phyloP scores from a whole-genome alignment of 2,113 vertebrate species.

The Dermatemys mawii region DNA sequence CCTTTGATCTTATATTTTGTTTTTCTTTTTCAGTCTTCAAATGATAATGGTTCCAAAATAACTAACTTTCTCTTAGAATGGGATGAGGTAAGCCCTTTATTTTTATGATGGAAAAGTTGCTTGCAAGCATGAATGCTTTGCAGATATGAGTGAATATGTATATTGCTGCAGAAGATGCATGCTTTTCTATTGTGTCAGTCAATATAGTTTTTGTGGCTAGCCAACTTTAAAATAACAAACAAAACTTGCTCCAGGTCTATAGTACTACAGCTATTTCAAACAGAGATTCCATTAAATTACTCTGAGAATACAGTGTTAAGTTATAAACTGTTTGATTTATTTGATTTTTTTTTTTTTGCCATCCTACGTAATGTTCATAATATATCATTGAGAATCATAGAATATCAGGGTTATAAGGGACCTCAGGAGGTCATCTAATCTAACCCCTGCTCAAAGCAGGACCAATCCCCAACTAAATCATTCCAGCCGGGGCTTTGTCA shows the following conservation, averaged over 20 bases:
- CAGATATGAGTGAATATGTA: constrained; percentile 53
- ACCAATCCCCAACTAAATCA: too few relatives aligned
- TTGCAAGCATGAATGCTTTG: not conserved
- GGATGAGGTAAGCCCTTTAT: constrained; percentile 80
- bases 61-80: constrained; percentile 84
- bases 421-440: too few relatives aligned
- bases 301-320: not conserved
- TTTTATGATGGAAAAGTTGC: constrained; percentile 17
- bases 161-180: not conserved
- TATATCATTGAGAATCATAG: not conserved
- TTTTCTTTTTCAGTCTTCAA: constrained; percentile 76
- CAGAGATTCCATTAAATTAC: not conserved
- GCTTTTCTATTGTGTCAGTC: not conserved
- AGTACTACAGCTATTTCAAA: not conserved
- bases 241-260: not conserved
- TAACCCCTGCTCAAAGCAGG: too few relatives aligned
- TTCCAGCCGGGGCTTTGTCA: too few relatives aligned
- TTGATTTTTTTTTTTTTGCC: not conserved
- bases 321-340: not conserved
- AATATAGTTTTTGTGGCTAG: not conserved
- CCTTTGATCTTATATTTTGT: constrained; percentile 17
- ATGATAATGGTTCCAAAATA: constrained; percentile 85
- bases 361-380: not conserved
- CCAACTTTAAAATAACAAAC: not conserved
- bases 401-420: too few relatives aligned